phyloP scores from a whole-genome alignment of 1,140 invertebrate genomes.

The Brachionus koreanus region DNA sequence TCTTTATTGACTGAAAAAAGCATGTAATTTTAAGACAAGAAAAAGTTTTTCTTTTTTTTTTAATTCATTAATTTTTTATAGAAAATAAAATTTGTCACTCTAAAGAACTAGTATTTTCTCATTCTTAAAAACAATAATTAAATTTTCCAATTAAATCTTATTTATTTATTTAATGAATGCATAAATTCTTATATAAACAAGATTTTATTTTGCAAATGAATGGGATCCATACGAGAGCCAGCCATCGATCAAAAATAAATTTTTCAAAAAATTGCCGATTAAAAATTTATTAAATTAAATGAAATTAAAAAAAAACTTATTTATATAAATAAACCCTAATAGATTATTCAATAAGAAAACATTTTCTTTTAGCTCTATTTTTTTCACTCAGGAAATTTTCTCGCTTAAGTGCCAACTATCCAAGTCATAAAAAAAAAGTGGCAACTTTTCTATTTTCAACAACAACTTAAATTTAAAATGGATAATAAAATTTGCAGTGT shows the following conservation, averaged over 20 bases:
- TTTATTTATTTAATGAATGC: neutral
- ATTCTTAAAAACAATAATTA: neutral
- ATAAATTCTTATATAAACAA: neutral
- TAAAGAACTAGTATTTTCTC: no score
- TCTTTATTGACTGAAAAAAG: no score
- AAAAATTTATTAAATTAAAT: neutral
- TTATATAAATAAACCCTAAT: neutral
- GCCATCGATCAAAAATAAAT: neutral
- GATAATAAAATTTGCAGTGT: slow-evolving; percentile 36
- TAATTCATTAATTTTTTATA: neutral
- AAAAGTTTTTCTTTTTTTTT: no score
- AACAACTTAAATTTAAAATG: slow-evolving; percentile 35
- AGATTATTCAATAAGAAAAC: slow-evolving; percentile 9
- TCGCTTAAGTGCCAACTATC: neutral
- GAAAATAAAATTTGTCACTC: neutral
- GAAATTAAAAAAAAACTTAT: neutral
- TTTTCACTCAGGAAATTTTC: neutral
- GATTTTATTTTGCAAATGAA: neutral
- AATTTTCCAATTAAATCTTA: neutral
- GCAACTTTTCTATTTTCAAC: neutral
- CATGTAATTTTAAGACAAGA: no score
- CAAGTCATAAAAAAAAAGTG: slow-evolving; percentile 1
- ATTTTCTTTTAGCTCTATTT: neutral
- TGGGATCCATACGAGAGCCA: neutral
- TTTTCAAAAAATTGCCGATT: neutral